Evolutionary conservation across 2,888 invertebrate species (phyloP).

Genomic region (Cephus spinipes): DNA sequence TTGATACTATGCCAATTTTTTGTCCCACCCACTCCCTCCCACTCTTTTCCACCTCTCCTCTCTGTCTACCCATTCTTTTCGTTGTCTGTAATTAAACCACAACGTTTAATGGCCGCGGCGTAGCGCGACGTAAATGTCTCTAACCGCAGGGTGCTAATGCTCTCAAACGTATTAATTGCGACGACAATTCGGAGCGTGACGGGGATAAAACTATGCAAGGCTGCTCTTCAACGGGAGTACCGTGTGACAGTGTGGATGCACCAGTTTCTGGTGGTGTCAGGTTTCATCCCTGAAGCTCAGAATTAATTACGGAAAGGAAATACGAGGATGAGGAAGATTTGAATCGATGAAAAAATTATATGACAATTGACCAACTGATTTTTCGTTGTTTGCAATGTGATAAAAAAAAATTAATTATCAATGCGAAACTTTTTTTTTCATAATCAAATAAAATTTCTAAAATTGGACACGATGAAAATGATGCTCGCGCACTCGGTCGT

Average conservation of each 20-base stretch:
- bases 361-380: not conserved
- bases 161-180: not conserved
- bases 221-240: not conserved
- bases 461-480: not conserved
- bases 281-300: not conserved
- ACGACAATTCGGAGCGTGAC: not conserved
- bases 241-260: not conserved
- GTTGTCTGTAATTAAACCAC: not conserved
- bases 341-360: not conserved
- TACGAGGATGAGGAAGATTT: not conserved
- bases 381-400: not conserved
- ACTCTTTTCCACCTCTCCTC: not conserved
- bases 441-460: not conserved
- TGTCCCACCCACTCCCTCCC: not conserved
- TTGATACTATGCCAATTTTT: not conserved
- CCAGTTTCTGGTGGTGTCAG: not conserved
- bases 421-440: not conserved
- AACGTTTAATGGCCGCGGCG: not conserved
- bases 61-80: not conserved
- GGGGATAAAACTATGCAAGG: not conserved
- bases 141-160: not conserved
- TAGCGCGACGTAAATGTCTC: not conserved
- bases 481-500: not conserved
- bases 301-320: not conserved
- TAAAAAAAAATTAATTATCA: not conserved